Evolutionary conservation across 2,888 invertebrate species (phyloP).

Genomic region (Drosophila neotestacea): DNA sequence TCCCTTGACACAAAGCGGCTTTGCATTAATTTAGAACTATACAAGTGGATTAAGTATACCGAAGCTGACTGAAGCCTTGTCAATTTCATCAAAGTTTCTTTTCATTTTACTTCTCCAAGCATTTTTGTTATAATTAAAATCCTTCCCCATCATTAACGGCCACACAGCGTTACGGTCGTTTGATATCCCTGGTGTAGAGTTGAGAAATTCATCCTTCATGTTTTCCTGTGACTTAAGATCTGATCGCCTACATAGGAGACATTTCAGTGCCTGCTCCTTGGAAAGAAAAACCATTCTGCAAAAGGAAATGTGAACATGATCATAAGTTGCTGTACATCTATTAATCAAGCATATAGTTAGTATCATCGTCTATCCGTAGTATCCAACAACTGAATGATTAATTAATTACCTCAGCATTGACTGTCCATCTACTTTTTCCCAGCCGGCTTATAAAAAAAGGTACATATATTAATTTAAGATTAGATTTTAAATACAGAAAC

Average conservation of each 20-base stretch:
- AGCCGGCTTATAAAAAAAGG: slow-evolving; percentile 40
- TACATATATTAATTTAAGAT: slow-evolving; percentile 1
- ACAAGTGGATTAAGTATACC: slow-evolving; percentile 73
- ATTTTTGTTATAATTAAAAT: slow-evolving; percentile 56
- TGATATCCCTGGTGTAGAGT: background rate
- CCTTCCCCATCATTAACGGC: slow-evolving; percentile 49
- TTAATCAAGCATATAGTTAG: background rate
- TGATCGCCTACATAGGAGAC: slow-evolving; percentile 52
- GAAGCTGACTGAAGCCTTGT: slow-evolving; percentile 74
- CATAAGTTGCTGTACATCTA: background rate
- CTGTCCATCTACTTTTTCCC: slow-evolving; percentile 47
- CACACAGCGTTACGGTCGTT: slow-evolving; percentile 26
- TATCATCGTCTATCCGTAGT: background rate
- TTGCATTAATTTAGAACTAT: slow-evolving; percentile 46
- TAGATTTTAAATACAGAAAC: too few species aligned
- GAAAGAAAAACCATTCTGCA: slow-evolving; percentile 52
- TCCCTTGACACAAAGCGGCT: slow-evolving; percentile 70
- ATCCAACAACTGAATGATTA: background rate
- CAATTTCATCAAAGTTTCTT: slow-evolving; percentile 73
- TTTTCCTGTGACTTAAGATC: slow-evolving; percentile 47
- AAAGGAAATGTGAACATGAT: background rate
- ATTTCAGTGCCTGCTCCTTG: slow-evolving; percentile 53
- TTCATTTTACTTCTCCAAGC: slow-evolving; percentile 68
- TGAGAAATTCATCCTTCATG: slow-evolving; percentile 30
- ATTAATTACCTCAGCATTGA: slow-evolving; percentile 32